Evolutionary conservation across 2,113 vertebrate species (phyloP).

Genomic region (Phalacrocorax brasilianus): DNA sequence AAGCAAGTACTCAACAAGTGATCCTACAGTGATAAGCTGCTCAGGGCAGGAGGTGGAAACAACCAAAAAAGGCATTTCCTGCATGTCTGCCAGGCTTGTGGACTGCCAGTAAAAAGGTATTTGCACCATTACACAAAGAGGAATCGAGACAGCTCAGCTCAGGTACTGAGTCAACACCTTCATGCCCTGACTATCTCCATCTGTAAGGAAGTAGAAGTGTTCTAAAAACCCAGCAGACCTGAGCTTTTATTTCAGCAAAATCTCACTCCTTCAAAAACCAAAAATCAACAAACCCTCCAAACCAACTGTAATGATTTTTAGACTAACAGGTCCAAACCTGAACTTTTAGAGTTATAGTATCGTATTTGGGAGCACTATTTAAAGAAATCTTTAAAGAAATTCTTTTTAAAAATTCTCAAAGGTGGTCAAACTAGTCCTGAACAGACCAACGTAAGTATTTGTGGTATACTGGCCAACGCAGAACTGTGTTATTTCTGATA

Average conservation of each 20-base stretch:
- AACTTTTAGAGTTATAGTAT: background rate
- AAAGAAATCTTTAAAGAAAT: background rate
- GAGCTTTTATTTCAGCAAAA: background rate
- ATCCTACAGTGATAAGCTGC: background rate
- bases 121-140: background rate
- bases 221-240: background rate
- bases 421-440: background rate
- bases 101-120: background rate
- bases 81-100: background rate
- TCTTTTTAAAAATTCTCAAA: background rate
- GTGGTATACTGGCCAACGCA: background rate
- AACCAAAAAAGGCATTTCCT: background rate
- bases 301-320: background rate
- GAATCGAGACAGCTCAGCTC: background rate
- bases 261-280: background rate
- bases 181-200: background rate
- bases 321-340: background rate
- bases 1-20: background rate
- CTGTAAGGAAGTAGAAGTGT: background rate
- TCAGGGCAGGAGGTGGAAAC: background rate
- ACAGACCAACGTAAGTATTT: fast-evolving
- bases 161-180: background rate
- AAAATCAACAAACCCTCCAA: background rate
- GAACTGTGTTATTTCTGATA: background rate
- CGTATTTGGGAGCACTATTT: background rate